Conservation (phyloP, 2,113 vertebrate genomes). For the Megaleporinus macrocephalus region DNA sequence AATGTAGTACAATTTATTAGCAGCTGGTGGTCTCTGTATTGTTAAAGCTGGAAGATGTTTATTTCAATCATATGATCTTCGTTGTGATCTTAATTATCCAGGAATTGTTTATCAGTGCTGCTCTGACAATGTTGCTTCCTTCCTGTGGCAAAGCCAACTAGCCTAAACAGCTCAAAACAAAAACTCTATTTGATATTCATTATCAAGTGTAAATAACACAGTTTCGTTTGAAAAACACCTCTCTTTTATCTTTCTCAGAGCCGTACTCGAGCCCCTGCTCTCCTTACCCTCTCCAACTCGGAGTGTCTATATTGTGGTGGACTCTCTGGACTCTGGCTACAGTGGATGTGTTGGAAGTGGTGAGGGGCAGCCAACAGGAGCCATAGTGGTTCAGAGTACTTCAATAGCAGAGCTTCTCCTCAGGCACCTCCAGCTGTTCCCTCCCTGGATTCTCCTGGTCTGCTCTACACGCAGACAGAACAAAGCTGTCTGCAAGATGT, state of each 20-base stretch:
- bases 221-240: neutral
- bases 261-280: conserved; percentile 75
- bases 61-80: too few relatives aligned
- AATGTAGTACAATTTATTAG: neutral
- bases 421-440: conserved; percentile 76
- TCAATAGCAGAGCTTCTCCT: conserved; percentile 78
- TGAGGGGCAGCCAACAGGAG: conserved; percentile 24
- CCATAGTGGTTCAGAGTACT: conserved; percentile 40
- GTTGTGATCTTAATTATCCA: neutral
- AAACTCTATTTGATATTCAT: neutral
- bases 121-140: neutral
- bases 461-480: conserved; percentile 80
- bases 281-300: conserved; percentile 76
- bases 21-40: neutral
- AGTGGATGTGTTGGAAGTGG: conserved; percentile 30
- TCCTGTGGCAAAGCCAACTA: too few relatives aligned
- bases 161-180: neutral
- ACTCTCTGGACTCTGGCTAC: conserved; percentile 75
- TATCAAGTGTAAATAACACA: neutral
- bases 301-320: conserved; percentile 78
- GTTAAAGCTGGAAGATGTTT: too few relatives aligned
- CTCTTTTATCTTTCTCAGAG: conserved; percentile 62
- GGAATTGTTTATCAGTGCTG: neutral
- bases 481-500: conserved; percentile 78
- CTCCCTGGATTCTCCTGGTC: conserved; percentile 81